phyloP scores from a whole-genome alignment of 37 sponge, comb jelly and placozoan genomes.

The Chondrosia reniformis region DNA sequence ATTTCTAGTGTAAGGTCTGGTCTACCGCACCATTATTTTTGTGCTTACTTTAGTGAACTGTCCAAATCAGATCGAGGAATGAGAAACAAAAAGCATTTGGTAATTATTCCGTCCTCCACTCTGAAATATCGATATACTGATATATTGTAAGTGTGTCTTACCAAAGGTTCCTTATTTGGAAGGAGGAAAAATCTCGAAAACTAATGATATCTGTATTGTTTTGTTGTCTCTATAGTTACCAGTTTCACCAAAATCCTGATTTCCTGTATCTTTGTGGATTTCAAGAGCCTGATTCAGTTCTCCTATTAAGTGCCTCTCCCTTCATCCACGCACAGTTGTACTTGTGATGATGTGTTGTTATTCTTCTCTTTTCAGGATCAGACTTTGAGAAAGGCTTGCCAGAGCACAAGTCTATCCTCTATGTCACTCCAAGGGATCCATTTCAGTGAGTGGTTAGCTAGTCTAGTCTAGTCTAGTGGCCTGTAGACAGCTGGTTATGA shows the following conservation, averaged over 20 bases:
- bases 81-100: slow-evolving; percentile 63
- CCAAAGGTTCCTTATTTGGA: too few species aligned
- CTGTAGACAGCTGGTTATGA: too few species aligned
- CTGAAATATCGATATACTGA: slow-evolving; percentile 63
- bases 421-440: slow-evolving; percentile 56
- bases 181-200: too few species aligned
- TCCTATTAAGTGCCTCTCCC: slow-evolving; percentile 44
- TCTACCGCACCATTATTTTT: too few species aligned
- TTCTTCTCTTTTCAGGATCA: background rate
- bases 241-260: slow-evolving; percentile 74
- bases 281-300: slow-evolving; percentile 69
- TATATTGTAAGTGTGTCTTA: slow-evolving; percentile 76
- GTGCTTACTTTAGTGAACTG: slow-evolving; percentile 49
- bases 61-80: slow-evolving; percentile 56
- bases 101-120: slow-evolving; percentile 59
- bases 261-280: slow-evolving; percentile 73
- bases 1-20: too few species aligned
- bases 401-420: slow-evolving; percentile 47
- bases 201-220: too few species aligned
- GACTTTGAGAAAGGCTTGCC: slow-evolving; percentile 21
- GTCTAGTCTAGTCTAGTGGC: too few species aligned
- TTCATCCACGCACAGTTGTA: background rate
- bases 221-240: slow-evolving; percentile 35
- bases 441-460: too few species aligned
- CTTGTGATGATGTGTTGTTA: background rate